These are phyloP conservation scores for Leptopilina clavipes DNA, from an alignment of 1,140 invertebrate species.

Conservation along the genomic window DNA sequence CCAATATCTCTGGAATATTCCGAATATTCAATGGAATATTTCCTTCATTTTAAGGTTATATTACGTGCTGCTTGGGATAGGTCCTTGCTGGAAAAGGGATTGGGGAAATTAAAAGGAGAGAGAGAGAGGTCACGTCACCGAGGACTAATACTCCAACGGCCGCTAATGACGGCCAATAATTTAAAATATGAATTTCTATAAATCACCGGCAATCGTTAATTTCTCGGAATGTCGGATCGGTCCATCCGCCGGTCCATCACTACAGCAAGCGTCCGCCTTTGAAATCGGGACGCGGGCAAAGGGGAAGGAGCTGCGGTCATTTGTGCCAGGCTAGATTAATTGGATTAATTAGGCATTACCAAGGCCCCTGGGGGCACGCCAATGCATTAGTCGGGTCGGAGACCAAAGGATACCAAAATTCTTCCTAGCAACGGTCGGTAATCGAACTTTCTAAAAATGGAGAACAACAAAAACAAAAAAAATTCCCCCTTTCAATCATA, in stretches of 20 bases:
- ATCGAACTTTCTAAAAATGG: slow-evolving; percentile 1
- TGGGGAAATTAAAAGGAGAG: no score
- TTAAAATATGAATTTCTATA: slow-evolving; percentile 75
- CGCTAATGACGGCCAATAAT: slow-evolving; percentile 74
- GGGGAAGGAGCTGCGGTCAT: slow-evolving; percentile 66
- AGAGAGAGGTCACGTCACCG: slow-evolving; percentile 67
- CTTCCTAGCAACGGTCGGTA: not conserved
- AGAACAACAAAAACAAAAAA: slow-evolving; percentile 11
- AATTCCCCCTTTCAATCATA: not conserved
- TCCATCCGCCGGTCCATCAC: slow-evolving; percentile 68
- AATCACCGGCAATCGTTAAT: slow-evolving; percentile 75
- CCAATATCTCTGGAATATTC: no score
- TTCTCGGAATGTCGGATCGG: slow-evolving; percentile 75
- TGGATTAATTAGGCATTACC: slow-evolving; percentile 75
- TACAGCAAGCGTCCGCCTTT: slow-evolving; percentile 53
- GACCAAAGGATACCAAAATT: slow-evolving; percentile 24
- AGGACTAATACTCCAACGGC: slow-evolving; percentile 68
- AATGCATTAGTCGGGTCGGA: slow-evolving; percentile 68
- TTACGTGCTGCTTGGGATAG: no score
- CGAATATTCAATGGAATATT: no score
- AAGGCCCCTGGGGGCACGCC: slow-evolving; percentile 64
- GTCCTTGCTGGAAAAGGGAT: no score
- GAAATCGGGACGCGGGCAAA: slow-evolving; percentile 45
- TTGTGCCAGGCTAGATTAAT: slow-evolving; percentile 74
- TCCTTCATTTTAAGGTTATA: no score